Base-by-base conservation (phyloP, 2,888 invertebrate species). In the Cyclophora albipunctata region DNA sequence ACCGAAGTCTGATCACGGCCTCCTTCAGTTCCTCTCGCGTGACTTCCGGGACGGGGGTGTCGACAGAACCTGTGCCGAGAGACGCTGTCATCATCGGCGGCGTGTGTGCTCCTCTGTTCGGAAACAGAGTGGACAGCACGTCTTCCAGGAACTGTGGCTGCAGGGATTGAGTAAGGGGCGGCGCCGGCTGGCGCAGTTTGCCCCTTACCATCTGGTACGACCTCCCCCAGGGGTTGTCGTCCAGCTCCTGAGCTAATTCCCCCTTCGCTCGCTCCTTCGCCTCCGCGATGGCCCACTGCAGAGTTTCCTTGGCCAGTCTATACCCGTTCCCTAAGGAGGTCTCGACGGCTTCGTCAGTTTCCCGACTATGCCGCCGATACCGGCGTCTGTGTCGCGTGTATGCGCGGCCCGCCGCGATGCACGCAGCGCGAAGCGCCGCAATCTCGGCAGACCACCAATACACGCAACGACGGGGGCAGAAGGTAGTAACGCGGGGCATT, bases 51-150 rank as follows among this genome's bases (percentile, higher is more conserved):
- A 35, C 35, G 2, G 7, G 35, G 2, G 5, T 37, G 37, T 37
- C 37, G 37, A 5, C 37, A 5, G 37, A 20, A 20, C 20, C 20
- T 20, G 20, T 20, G 20, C 20, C 20, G 20, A 20, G 20, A 20
- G 20, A 20, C 20, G 1, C 20, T 5, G 42, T 5, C 42, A 20
- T 20, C 3, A 20, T n/a, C 20, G n/a, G 42, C 5, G 42, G 42
- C 3, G 42, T 20, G 20, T 42, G 42, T 20, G 20, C 20, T 20
- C 42, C 42, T 20, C 42, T 3, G 7, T 37, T 37, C 37, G 51
- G 57, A 44, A 49, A 57, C 2, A 55, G 50, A 5, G 33, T 34
- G 3, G 7, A 5, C 6, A 55, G 50, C 6, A 57, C 50, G 0
- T 4, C 6, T 3, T 34, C 40, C 6, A 58, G 33, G 0, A 52